Evolutionary conservation across 2,888 invertebrate genomes (phyloP), one percentile per base, ranked within the genome.

Genomic region (Trichogramma dendrolimi): DNA sequence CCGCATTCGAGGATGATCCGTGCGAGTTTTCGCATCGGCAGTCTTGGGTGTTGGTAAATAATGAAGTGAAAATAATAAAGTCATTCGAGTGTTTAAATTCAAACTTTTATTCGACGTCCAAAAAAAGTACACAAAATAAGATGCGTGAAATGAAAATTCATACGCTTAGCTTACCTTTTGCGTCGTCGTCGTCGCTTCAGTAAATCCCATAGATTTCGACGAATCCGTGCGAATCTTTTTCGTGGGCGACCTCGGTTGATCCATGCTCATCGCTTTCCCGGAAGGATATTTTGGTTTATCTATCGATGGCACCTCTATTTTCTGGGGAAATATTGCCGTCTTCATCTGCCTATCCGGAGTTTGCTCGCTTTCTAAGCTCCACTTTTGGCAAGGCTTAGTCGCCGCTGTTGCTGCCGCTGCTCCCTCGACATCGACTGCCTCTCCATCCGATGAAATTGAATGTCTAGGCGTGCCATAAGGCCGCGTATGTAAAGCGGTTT

Each of bases 401-500:
- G 38, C 49, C 39, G 58, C 6, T 55, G 47, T 58, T 1, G 27
- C 41, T 14, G 39, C 5, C 27, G 10, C 10, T 42, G 10, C n/a
- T 10, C 8, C n/a, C n/a, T 46, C 46, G n/a, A 46, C 46, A 46
- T 46, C n/a, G 8, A 46, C 8, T 46, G n/a, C n/a, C 8, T 46
- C 50, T 11, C 55, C 51, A 8, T 57, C 63, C 47, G 56, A 58
- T n/a, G 66, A 63, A 50, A 61, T 53, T 6, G 63, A 63, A 46
- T 62, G 62, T 11, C 60, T 43, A 1, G 62, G 62, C 4, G 64
- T 61, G 4, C 60, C 58, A 58, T 77, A 75, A 4, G 77, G 76
- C 55, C 70, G 67, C 5, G 71, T 71, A 41, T 71, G 72, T 58
- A 78, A 61, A 66, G 74, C 74, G 11, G 78, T 79, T 66, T 75